Evolutionary conservation across 2,888 invertebrate genomes (phyloP).

Genomic region (Lamellibrachia columna): DNA sequence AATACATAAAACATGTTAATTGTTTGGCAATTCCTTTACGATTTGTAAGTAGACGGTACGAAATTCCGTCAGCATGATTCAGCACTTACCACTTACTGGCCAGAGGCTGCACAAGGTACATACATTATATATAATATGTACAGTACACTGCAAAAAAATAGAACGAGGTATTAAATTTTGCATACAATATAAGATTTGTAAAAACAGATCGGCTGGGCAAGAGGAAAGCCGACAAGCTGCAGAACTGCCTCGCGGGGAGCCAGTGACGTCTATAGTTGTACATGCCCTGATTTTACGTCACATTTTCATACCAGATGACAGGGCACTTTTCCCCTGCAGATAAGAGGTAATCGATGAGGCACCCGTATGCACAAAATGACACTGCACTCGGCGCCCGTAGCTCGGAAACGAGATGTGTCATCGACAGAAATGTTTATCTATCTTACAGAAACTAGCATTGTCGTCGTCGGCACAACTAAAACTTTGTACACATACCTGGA

Average conservation of each 20-base stretch:
- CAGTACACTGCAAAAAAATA: constrained; percentile 13
- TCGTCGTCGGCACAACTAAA: background rate
- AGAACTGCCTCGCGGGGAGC: background rate
- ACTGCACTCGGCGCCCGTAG: background rate
- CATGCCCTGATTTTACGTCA: background rate
- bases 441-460: constrained; percentile 16
- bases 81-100: background rate
- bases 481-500: constrained; percentile 7
- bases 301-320: background rate
- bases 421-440: background rate
- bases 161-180: constrained; percentile 12
- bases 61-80: background rate
- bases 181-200: background rate
- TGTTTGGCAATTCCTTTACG: background rate
- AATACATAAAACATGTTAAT: background rate
- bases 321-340: background rate
- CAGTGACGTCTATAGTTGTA: background rate
- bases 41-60: constrained; percentile 3
- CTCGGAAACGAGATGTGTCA: background rate
- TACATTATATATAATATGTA: constrained; percentile 16
- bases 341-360: background rate
- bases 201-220: background rate
- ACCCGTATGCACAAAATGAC: background rate
- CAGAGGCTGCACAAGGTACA: background rate
- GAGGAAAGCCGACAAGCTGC: background rate